These are phyloP conservation scores for Drosophila nigritarsus DNA, from an alignment of 2,888 invertebrate genomes.

Conservation along the genomic window DNA sequence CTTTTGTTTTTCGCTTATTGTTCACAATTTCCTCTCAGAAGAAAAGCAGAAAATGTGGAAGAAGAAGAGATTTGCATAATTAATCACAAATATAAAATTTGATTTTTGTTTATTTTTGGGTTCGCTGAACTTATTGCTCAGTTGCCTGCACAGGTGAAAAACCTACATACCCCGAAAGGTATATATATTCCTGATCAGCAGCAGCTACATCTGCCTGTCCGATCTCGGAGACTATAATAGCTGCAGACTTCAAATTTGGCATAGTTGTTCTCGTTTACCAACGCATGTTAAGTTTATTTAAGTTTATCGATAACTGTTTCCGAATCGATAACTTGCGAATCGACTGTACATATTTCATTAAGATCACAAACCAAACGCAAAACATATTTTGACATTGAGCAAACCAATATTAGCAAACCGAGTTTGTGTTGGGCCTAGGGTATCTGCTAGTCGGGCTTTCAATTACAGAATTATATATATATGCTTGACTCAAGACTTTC, in stretches of 20 bases:
- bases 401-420: no score
- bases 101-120: slow-evolving; percentile 53
- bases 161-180: background rate
- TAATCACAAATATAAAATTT: slow-evolving; percentile 52
- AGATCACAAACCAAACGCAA: background rate
- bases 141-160: background rate
- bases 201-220: background rate
- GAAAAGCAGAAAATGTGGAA: background rate
- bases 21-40: background rate
- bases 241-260: background rate
- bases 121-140: slow-evolving; percentile 60
- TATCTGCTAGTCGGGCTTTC: no score
- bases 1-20: background rate
- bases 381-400: no score
- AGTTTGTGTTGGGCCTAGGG: no score
- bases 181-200: background rate
- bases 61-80: slow-evolving; percentile 56
- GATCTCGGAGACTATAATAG: background rate
- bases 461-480: no score
- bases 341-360: background rate
- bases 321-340: no score
- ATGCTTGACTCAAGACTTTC: no score
- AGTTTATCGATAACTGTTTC: background rate
- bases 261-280: background rate
- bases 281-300: background rate